Evolutionary conservation across 92 coral and sea anemone species (phyloP).

Genomic region (Epizoanthus scotinus): DNA sequence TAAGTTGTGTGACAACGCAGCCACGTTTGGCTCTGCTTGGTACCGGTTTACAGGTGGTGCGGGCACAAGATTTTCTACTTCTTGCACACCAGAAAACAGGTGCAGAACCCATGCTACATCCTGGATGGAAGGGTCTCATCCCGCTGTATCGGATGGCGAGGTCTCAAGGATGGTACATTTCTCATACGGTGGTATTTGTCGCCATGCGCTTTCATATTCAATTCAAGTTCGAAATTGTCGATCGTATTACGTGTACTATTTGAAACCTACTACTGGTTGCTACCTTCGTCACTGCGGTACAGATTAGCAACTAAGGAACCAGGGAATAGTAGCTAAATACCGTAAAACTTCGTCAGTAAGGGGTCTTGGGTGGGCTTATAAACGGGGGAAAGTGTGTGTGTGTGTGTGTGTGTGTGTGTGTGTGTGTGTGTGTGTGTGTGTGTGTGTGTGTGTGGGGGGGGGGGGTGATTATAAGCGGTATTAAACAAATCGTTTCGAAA

Average conservation of each 20-base stretch:
- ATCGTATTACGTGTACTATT: conserved; percentile 8
- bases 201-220: background rate
- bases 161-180: conserved; percentile 4
- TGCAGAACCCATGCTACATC: background rate
- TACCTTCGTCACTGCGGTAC: conserved; percentile 8
- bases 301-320: background rate
- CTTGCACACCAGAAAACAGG: conserved; percentile 5
- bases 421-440: too few species aligned
- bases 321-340: too few species aligned
- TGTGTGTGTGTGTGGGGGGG: too few species aligned
- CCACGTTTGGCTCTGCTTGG: background rate
- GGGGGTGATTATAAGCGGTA: too few species aligned
- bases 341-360: too few species aligned
- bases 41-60: conserved; percentile 8
- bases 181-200: background rate
- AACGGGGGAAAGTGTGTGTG: too few species aligned
- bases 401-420: too few species aligned
- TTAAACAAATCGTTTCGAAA: too few species aligned
- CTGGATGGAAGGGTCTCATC: conserved; percentile 21
- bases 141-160: background rate
- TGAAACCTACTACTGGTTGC: background rate
- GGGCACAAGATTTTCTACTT: conserved; percentile 4
- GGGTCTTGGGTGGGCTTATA: too few species aligned
- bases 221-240: conserved; percentile 1
- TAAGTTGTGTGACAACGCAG: background rate